Percentiles rank a stretch among this genome's conserved stretches.
These are phyloP conservation scores for Tipula helvola DNA, from an alignment of 2,888 invertebrate genomes.

Conservation along the genomic window DNA sequence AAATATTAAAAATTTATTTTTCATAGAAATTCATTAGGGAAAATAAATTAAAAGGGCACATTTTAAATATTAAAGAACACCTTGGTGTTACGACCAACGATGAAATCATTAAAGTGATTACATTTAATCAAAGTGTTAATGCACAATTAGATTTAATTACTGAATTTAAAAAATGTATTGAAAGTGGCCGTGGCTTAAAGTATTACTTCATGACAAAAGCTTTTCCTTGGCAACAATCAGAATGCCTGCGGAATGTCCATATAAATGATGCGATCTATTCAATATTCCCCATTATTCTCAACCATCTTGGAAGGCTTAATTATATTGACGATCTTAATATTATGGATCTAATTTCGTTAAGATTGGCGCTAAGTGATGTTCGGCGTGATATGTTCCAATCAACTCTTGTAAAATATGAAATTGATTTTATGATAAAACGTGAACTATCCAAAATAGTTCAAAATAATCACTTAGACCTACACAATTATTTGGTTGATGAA, in stretches of 20 bases:
- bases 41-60: neutral
- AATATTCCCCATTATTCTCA: neutral
- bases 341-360: neutral
- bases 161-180: neutral
- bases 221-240: neutral
- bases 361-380: neutral
- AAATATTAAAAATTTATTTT: neutral
- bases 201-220: neutral
- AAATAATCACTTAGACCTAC: neutral
- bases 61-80: neutral
- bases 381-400: neutral
- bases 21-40: neutral
- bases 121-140: neutral
- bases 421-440: neutral
- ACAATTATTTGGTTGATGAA: neutral
- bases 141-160: neutral
- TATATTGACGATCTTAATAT: neutral
- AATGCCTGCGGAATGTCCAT: neutral
- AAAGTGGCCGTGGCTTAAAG: neutral
- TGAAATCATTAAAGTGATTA: neutral
- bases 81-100: neutral
- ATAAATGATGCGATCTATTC: neutral
- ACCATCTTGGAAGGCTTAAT: neutral
- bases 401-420: neutral
- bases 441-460: neutral